These are phyloP conservation scores for Neostethus bicornis DNA, from an alignment of 2,797 vertebrate species.

Conservation along the genomic window DNA sequence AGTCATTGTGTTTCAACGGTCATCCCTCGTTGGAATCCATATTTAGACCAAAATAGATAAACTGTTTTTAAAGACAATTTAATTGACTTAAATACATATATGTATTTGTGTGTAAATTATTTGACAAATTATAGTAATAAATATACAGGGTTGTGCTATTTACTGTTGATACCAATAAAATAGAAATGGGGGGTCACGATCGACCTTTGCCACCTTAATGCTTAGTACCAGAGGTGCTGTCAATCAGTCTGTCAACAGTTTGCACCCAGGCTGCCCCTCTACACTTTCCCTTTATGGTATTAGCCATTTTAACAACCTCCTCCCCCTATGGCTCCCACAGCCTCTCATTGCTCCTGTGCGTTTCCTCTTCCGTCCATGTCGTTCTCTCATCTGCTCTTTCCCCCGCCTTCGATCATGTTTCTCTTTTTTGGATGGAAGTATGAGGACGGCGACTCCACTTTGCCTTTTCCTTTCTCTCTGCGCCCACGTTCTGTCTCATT, in stretches of 20 bases:
- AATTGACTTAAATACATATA: too few relatives aligned
- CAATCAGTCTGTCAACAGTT: constrained; percentile 71
- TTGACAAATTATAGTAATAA: background rate
- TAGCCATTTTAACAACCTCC: constrained; percentile 53
- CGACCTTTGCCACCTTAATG: constrained; percentile 52
- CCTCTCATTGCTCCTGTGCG: constrained; percentile 36
- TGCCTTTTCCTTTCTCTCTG: background rate
- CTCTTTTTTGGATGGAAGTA: constrained; percentile 46
- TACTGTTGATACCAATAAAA: constrained; percentile 50
- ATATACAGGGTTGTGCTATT: background rate
- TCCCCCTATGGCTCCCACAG: constrained; percentile 8
- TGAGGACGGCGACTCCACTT: constrained; percentile 5
- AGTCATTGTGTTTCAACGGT: background rate
- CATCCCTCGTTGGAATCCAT: background rate
- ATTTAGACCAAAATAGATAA: background rate
- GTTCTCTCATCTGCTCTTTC: constrained; percentile 54
- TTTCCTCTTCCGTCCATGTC: constrained; percentile 48
- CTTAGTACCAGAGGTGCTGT: constrained; percentile 64
- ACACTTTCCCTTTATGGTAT: constrained; percentile 65
- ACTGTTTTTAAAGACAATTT: background rate
- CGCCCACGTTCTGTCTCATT: constrained; percentile 10
- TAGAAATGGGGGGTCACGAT: constrained; percentile 41
- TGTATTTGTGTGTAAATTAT: background rate
- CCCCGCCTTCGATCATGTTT: constrained; percentile 64
- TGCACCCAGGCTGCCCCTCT: constrained; percentile 47